phyloP scores from a whole-genome alignment of 2,113 vertebrate genomes.

The Pollachius pollachius region DNA sequence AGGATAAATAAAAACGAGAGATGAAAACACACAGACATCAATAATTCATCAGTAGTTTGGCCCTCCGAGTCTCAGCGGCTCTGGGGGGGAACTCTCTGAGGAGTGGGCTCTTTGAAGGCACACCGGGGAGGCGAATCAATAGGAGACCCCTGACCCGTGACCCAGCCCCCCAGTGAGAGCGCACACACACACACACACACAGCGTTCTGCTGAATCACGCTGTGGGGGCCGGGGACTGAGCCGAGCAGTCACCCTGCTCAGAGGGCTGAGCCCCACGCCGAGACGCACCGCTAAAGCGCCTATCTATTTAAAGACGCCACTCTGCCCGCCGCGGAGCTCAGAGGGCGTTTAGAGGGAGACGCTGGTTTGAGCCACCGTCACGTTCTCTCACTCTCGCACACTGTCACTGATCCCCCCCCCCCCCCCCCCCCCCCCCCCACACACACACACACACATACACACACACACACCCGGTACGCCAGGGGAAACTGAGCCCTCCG shows the following conservation, averaged over 20 bases:
- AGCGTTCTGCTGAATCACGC: slow-evolving; percentile 55
- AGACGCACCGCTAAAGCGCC: slow-evolving; percentile 56
- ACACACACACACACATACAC: no score
- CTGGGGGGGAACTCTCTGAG: no score
- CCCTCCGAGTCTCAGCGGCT: no score
- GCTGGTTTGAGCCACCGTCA: slow-evolving; percentile 60
- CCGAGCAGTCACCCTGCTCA: slow-evolving; percentile 50
- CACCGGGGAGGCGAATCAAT: no score
- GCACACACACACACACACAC: neutral
- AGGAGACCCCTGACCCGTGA: no score
- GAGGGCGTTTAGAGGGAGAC: slow-evolving; percentile 24
- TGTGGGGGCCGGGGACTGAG: slow-evolving; percentile 35
- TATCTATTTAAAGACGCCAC: slow-evolving; percentile 77
- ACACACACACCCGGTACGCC: no score
- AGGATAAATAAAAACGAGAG: neutral
- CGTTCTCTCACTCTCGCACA: slow-evolving; percentile 35
- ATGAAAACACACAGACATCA: no score
- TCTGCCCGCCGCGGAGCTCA: slow-evolving; percentile 43
- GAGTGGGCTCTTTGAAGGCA: no score
- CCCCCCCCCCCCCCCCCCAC: slow-evolving; percentile 24
- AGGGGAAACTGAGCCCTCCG: no score
- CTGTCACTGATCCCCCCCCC: slow-evolving; percentile 63
- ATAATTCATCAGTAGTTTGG: no score
- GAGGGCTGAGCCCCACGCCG: slow-evolving; percentile 36
- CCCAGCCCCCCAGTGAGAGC: no score